phyloP scores from a whole-genome alignment of 2,888 invertebrate species.

The Adelphocoris suturalis region DNA sequence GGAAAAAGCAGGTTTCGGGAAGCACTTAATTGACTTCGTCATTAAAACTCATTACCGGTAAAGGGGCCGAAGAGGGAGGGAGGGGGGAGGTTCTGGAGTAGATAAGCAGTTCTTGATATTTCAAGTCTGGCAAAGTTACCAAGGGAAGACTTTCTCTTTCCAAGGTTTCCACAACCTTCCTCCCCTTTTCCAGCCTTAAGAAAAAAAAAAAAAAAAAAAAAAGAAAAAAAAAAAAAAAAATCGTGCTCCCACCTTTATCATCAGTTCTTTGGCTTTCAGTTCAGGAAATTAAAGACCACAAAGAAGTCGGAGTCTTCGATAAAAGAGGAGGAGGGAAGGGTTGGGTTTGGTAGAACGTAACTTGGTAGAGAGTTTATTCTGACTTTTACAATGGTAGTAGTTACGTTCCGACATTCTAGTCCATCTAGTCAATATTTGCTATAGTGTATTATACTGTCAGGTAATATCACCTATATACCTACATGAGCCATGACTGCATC shows the following conservation, averaged over 20 bases:
- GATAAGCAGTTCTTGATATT: constrained; percentile 39
- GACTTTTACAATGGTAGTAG: too few species aligned
- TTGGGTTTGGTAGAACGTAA: too few species aligned
- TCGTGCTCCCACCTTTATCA: background rate
- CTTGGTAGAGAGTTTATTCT: too few species aligned
- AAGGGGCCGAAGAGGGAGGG: background rate
- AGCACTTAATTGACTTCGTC: constrained; percentile 64
- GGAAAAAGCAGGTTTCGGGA: constrained; percentile 34
- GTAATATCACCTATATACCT: too few species aligned
- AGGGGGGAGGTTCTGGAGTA: background rate
- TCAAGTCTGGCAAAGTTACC: constrained; percentile 31
- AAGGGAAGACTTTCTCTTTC: background rate
- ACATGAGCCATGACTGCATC: too few species aligned
- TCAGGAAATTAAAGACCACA: constrained; percentile 1
- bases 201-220: too few species aligned
- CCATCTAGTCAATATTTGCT: too few species aligned
- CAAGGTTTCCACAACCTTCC: background rate
- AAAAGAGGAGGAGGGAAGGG: background rate
- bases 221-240: background rate
- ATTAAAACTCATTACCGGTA: constrained; percentile 61
- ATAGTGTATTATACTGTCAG: too few species aligned
- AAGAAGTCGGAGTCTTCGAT: background rate
- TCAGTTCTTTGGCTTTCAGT: constrained; percentile 16
- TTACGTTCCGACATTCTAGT: too few species aligned
- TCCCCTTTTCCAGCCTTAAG: background rate